These are phyloP conservation scores for Achatina immaculata DNA, from an alignment of 1,140 invertebrate species.

Conservation along the genomic window DNA sequence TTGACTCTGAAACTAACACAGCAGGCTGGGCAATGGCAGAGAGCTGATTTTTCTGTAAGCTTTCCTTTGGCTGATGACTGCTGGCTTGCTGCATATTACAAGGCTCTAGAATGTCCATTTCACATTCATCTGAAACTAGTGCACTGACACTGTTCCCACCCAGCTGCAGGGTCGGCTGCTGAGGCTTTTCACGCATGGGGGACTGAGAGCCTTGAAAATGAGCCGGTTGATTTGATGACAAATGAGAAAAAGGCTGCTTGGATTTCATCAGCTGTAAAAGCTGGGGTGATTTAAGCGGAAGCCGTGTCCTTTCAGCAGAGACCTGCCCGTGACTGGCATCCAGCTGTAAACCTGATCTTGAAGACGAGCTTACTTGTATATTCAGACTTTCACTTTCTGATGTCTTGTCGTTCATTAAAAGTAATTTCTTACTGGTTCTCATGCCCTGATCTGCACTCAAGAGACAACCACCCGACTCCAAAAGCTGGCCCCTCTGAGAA, in stretches of 20 bases:
- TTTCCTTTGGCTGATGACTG: neutral
- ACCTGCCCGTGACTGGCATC: neutral
- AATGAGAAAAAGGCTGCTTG: neutral
- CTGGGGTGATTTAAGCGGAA: neutral
- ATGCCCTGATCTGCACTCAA: neutral
- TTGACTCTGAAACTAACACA: neutral
- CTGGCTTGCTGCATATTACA: no score
- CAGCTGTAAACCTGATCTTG: neutral
- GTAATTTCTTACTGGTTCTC: neutral
- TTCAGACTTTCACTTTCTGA: neutral
- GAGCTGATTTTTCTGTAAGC: neutral
- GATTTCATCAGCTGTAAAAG: neutral
- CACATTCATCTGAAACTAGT: no score
- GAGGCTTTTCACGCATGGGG: no score
- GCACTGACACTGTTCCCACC: no score
- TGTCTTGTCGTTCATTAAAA: neutral
- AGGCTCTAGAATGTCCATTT: no score
- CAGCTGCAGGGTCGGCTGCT: no score
- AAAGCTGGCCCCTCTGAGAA: neutral
- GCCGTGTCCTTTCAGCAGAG: neutral
- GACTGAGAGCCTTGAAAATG: no score
- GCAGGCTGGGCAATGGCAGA: neutral
- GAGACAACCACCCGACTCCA: no score
- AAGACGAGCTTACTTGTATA: neutral
- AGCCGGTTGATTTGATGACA: no score